Evolutionary conservation across 2,113 vertebrate species (phyloP), one percentile per base, ranked within the genome.

Genomic region (Megaleporinus macrocephalus): DNA sequence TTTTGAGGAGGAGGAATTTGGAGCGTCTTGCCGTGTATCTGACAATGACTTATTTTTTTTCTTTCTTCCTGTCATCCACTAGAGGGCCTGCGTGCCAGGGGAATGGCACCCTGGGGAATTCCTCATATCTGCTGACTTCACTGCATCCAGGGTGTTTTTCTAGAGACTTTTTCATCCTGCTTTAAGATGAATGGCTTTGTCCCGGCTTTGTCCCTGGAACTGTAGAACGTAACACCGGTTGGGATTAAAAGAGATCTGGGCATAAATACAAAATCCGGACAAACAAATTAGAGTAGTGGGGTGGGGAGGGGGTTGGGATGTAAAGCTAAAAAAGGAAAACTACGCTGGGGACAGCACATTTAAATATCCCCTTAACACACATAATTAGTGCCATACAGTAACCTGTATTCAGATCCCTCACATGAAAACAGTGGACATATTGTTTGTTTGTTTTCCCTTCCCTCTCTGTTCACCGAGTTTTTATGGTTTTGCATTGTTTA

Each of bases 301-400:
- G 41, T 9, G 41, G 41, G 33, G 33, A 6, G 33, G 29, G 65
- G 20, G n/a, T 79, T 63, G 70, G 24, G 26, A 5, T 59, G 51
- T 49, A 65, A 70, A 51, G 73, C 24, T n/a, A 51, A 41, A 24
- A n/a, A 13, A 80, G 65, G 26, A 51, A 73, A 51, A n/a, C n/a
- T n/a, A n/a, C 4, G 16, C 15, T 41, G 68, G 18, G 57, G 73
- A 11, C 65, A 20, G 24, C 53, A 71, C 12, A 51, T 78, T 78
- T 72, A 65, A 33, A 63, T 59, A 6, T 73, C 41, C 36, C 26
- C 30, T 59, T 71, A 63, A 63, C 11, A 27, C 11, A 27, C n/a
- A 14, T 73, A n/a, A 84, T 75, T 49, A 71, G 79, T 84, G 82
- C 79, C 79, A 76, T 84, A 84, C 16, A 68, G 33, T 71, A 53